Evolutionary conservation across 1,140 invertebrate species (phyloP).

Genomic region (Nymphalis io): DNA sequence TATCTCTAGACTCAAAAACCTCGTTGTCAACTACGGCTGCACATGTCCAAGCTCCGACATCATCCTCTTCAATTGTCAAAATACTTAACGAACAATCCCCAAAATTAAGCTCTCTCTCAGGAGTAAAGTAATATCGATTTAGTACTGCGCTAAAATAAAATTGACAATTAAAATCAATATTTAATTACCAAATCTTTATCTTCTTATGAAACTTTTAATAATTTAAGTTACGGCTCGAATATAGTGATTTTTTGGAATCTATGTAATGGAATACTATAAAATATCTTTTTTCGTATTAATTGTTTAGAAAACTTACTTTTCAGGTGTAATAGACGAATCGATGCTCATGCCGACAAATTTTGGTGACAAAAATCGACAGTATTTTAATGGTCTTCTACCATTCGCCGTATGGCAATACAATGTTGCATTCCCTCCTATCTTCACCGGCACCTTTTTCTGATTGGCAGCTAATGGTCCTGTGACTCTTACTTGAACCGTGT

Average conservation of each 20-base stretch:
- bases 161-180: neutral
- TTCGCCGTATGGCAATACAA: slow-evolving; percentile 68
- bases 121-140: slow-evolving; percentile 61
- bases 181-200: too few relatives aligned
- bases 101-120: slow-evolving; percentile 47
- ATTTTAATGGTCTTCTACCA: slow-evolving; percentile 59
- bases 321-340: slow-evolving; percentile 52
- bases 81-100: slow-evolving; percentile 69
- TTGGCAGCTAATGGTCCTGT: slow-evolving; percentile 67
- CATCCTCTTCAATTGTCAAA: slow-evolving; percentile 47
- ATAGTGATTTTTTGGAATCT: too few relatives aligned
- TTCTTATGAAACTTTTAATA: too few relatives aligned
- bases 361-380: slow-evolving; percentile 69
- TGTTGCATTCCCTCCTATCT: slow-evolving; percentile 45
- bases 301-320: slow-evolving; percentile 52
- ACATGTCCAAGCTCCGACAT: slow-evolving; percentile 65
- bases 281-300: too few relatives aligned
- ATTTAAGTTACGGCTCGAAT: too few relatives aligned
- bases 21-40: slow-evolving; percentile 57
- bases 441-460: slow-evolving; percentile 42
- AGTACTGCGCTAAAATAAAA: slow-evolving; percentile 57
- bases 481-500: slow-evolving; percentile 57
- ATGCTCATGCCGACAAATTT: slow-evolving; percentile 54
- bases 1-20: slow-evolving; percentile 53
- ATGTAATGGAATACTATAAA: too few relatives aligned